Evolutionary conservation across 1,140 invertebrate genomes (phyloP).

Genomic region (Paracyclopina nana): DNA sequence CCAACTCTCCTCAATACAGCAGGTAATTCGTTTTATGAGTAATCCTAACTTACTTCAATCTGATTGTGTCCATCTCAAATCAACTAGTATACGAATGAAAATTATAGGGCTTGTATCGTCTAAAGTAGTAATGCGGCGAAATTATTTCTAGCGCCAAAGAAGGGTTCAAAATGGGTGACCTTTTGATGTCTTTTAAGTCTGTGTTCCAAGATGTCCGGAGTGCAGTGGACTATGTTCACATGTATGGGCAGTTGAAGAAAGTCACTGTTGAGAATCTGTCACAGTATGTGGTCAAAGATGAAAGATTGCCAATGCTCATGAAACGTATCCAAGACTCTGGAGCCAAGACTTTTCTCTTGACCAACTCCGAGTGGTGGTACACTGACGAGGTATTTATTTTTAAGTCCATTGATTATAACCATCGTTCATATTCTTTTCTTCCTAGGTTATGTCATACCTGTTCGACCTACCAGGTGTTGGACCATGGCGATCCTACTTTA

Average conservation of each 20-base stretch:
- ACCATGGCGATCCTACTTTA: conserved; percentile 83
- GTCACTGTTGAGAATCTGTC: conserved; percentile 73
- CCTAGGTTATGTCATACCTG: conserved; percentile 75
- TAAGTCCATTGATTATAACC: no score
- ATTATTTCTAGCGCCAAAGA: no score
- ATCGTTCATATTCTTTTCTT: no score
- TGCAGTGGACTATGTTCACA: conserved; percentile 83
- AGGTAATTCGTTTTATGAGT: no score
- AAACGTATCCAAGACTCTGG: conserved; percentile 68
- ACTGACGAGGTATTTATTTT: conserved; percentile 55
- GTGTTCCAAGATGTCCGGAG: conserved; percentile 90
- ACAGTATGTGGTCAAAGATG: conserved; percentile 84
- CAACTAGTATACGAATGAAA: no score
- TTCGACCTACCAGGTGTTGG: conserved; percentile 62
- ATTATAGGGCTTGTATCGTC: no score
- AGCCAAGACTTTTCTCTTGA: conserved; percentile 81
- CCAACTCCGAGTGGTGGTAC: conserved; percentile 91
- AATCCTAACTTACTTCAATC: no score
- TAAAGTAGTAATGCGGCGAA: no score
- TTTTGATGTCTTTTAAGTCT: conserved; percentile 94
- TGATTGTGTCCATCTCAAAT: no score
- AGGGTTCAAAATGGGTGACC: conserved; percentile 75
- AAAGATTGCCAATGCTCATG: conserved; percentile 65
- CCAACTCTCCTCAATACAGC: conserved; percentile 33
- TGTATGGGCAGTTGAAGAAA: conserved; percentile 61